Base-by-base conservation (phyloP, 2,888 invertebrate species). In the Lomographa bimaculata region DNA sequence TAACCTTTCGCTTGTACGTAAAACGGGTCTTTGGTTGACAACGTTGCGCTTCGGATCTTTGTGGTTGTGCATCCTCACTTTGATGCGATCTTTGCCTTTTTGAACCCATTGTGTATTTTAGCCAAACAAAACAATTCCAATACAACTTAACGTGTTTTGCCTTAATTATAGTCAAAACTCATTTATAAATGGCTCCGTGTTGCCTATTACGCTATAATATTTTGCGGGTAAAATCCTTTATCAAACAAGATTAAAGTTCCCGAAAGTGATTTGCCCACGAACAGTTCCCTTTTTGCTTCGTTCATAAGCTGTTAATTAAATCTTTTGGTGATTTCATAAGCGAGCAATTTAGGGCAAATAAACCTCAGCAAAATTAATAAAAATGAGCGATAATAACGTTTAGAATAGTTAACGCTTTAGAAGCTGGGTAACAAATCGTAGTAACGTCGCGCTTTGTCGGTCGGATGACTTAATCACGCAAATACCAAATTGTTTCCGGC, bases 391-490 rank as follows among this genome's bases (percentile, higher is more conserved):
- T 39, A 25, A 25, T 14, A 9, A 14, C 10, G 14, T 3, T 27
- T 9, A 27, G 7, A 26, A 21, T 27, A n/a, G 11, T 12, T 18
- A 14, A 27, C 21, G 10, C 12, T 18, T 23, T 40, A 19, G 27
- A 40, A 23, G 10, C 14, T 3, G 11, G 19, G 8, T 14, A 8
- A 5, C 2, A 7, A 4, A 27, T 11, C 6, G 9, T 12, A 35
- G 4, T 27, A n/a, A n/a, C n/a, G 7, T 7, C 6, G 17, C 7
- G n/a, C n/a, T 6, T 11, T 0, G 8, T 7, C 10, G 5, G 4
- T 11, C 12, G 9, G 38, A 8, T 23, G 32, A 9, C 28, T 39
- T 35, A 46, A 35, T 47, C 30, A 18, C n/a, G 24, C 18, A 24
- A 9, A 28, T 25, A 30, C 25, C 4, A 8, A 45, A 36, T 34